These are phyloP conservation scores for Imbricaverruca yamaguchii DNA, from an alignment of 2,888 invertebrate genomes.

Conservation along the genomic window DNA sequence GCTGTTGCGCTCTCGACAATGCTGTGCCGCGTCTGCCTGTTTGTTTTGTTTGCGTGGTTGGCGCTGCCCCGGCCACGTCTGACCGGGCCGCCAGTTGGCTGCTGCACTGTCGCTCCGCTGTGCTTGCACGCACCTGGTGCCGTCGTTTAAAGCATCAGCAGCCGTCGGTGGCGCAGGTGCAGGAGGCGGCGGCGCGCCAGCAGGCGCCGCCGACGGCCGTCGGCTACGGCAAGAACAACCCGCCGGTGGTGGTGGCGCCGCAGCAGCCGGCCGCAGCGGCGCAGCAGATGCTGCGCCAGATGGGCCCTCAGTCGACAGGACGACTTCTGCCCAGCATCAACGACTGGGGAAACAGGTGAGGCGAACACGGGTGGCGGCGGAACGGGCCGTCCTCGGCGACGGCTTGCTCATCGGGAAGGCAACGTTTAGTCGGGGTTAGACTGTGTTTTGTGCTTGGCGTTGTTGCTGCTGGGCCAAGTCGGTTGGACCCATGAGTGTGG, in stretches of 20 bases:
- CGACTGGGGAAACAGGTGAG: constrained; percentile 42
- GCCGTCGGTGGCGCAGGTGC: constrained; percentile 50
- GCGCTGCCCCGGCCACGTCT: too few species aligned
- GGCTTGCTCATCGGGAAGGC: too few species aligned
- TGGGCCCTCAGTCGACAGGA: constrained; percentile 26
- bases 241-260: constrained; percentile 25
- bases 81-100: too few species aligned
- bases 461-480: background rate
- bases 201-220: constrained; percentile 62
- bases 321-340: constrained; percentile 43
- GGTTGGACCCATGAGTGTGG: too few species aligned
- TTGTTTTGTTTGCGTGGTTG: too few species aligned
- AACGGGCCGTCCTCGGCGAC: background rate
- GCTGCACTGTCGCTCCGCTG: too few species aligned
- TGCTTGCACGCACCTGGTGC: background rate
- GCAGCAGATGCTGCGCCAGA: constrained; percentile 35
- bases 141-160: background rate
- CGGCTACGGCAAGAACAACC: constrained; percentile 63
- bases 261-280: constrained; percentile 34
- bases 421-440: too few species aligned
- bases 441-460: background rate
- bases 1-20: too few species aligned
- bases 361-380: constrained; percentile 31
- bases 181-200: constrained; percentile 84
- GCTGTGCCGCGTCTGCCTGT: too few species aligned